Base-by-base conservation (phyloP, 2,113 vertebrate genomes). In the Apus apus region DNA sequence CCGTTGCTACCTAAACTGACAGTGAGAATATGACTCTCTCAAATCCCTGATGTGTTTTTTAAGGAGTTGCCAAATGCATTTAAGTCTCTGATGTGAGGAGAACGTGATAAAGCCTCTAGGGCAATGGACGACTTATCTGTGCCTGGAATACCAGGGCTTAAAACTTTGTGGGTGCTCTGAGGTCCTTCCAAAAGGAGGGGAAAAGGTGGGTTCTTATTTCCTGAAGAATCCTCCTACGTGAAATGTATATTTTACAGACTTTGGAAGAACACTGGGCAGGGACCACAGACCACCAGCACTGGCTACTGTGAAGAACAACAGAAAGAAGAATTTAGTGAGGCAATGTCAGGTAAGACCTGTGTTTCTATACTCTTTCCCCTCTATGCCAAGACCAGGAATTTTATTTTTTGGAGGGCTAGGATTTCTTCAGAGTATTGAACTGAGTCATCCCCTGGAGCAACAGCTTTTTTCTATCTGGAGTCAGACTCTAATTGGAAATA, bases 401-500 rank as follows among this genome's bases (percentile, higher is more conserved):
- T 30, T 40, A 18, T 29, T 32, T 71, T 40, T 34, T 26, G 15
- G 7, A 23, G 30, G 25, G 8, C 0, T 13, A 67, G 32, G 32
- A 89, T 84, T 92, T 92, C 29, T 89, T 94, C 48, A 68, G 72
- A 67, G 30, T 23, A 61, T 75, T 34, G 38, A 86, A 86, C 9
- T 53, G 15, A 71, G 21, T 83, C 77, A 67, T 84, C 17, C 61
- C 25, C 40, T 84, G 56, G 8, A 96, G 20, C 1, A 1, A 89
- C 23, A 81, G 8, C 30, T 32, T 85, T 87, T 25, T 64, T 80
- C 77, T 87, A 15, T 62, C 68, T 71, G 34, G 26, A 94, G 26
- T 64, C 66, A 87, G 61, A 80, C 17, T 73, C 54, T 83, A 90
- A 94, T 1, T 87, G 84, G 80, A 92, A 95, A 87, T 74, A 94